Percentiles rank a stretch among this genome's conserved stretches.
These are phyloP conservation scores for Drosophila lini DNA, from an alignment of 1,140 invertebrate species.

Conservation along the genomic window DNA sequence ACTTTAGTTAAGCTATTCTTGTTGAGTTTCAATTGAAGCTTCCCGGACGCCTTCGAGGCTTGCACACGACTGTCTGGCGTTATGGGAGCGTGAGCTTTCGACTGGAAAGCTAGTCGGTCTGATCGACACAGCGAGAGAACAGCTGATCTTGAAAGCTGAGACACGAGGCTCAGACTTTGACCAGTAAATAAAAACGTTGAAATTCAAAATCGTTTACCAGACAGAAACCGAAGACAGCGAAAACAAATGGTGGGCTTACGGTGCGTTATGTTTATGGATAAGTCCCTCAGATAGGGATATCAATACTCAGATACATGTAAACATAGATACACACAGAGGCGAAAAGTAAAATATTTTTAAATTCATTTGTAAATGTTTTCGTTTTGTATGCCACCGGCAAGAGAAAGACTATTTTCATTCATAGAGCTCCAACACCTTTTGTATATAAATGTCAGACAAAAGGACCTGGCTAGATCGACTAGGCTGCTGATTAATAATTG, in stretches of 20 bases:
- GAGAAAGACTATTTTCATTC: too few species aligned
- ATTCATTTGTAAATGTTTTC: too few species aligned
- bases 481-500: too few species aligned
- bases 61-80: neutral
- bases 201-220: conserved; percentile 1
- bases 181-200: conserved; percentile 5
- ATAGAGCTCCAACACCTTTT: too few species aligned
- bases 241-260: neutral
- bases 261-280: neutral
- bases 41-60: neutral
- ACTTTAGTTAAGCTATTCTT: conserved; percentile 1
- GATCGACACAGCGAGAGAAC: conserved; percentile 1
- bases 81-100: conserved; percentile 24
- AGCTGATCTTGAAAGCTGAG: conserved; percentile 25
- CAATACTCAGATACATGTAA: too few species aligned
- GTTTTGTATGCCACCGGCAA: too few species aligned
- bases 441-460: too few species aligned
- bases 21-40: conserved; percentile 7
- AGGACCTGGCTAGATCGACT: too few species aligned
- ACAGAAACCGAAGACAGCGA: neutral
- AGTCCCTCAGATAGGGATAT: neutral
- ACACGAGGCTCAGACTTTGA: conserved; percentile 20
- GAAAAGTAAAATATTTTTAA: too few species aligned
- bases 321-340: too few species aligned
- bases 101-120: conserved; percentile 6